Evolutionary conservation across 2,113 vertebrate genomes (phyloP).

Genomic region (Bucco capensis): DNA sequence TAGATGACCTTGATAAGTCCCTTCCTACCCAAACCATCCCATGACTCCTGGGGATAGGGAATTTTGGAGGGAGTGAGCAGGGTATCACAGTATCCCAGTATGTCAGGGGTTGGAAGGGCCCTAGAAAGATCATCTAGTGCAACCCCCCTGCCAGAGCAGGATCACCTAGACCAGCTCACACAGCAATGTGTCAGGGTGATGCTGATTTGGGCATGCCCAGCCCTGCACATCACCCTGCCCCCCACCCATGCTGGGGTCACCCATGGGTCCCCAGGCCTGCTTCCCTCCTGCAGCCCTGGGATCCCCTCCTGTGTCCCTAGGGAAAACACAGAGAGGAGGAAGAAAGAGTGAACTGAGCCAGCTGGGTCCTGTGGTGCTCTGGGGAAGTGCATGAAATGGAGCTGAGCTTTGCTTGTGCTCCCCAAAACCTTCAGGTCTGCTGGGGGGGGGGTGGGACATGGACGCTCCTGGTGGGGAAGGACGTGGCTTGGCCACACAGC

Average conservation of each 20-base stretch:
- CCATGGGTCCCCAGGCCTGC: neutral
- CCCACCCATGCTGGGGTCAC: neutral
- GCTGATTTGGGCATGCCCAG: neutral
- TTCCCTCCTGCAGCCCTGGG: neutral
- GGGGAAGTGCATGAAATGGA: rapidly evolving
- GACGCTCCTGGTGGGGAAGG: neutral
- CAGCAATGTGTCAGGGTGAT: too few species aligned
- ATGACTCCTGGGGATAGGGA: neutral
- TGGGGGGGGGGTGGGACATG: rapidly evolving
- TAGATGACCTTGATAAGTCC: neutral
- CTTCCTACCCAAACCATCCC: neutral
- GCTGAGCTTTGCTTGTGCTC: rapidly evolving
- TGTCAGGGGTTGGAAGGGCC: too few species aligned
- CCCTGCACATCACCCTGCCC: neutral
- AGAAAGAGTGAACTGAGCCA: rapidly evolving
- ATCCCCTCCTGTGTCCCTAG: neutral
- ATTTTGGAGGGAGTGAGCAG: neutral
- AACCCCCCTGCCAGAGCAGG: too few species aligned
- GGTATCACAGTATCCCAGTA: too few species aligned
- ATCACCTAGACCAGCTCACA: too few species aligned
- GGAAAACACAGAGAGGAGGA: neutral
- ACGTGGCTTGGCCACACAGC: too few species aligned
- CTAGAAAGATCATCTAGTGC: too few species aligned
- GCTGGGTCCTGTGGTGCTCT: rapidly evolving
- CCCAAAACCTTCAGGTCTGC: neutral